phyloP scores from a whole-genome alignment of 37 sponge, comb jelly and placozoan species.

The Halichondria panicea region DNA sequence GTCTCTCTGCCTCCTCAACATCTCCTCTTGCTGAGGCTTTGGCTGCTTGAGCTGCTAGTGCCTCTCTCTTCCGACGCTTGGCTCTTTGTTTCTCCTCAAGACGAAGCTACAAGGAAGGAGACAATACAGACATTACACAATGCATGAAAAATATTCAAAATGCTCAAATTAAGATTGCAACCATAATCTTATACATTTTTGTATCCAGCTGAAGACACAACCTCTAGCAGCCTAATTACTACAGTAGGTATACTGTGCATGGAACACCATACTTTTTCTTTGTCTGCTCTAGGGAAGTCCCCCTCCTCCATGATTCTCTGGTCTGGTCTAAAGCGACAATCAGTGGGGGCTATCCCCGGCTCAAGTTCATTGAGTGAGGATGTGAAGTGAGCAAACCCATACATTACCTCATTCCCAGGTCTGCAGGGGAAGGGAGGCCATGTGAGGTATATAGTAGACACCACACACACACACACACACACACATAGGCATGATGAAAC shows the following conservation, averaged over 20 bases:
- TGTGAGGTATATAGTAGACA: neutral
- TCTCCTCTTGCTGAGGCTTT: conserved; percentile 63
- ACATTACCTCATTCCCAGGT: conserved; percentile 75
- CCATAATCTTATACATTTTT: neutral
- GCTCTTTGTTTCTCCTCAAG: conserved; percentile 94
- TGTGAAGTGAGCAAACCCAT: conserved; percentile 78
- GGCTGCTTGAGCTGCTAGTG: conserved; percentile 45
- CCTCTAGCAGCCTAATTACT: too few species aligned
- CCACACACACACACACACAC: neutral
- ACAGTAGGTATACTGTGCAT: too few species aligned
- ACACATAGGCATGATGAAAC: neutral
- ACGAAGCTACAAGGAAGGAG: conserved; percentile 16
- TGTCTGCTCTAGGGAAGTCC: conserved; percentile 83
- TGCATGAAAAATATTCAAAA: too few species aligned
- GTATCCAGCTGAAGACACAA: too few species aligned
- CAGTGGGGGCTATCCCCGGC: conserved; percentile 90
- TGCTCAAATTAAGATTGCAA: neutral
- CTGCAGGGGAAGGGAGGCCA: conserved; percentile 23
- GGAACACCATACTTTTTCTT: conserved; percentile 61
- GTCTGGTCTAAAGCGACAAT: conserved; percentile 90
- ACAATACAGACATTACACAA: too few species aligned
- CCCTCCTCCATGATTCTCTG: conserved; percentile 84
- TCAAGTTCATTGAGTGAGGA: conserved; percentile 88
- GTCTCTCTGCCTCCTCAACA: conserved; percentile 44
- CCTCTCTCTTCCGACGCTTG: conserved; percentile 75